Evolutionary conservation across 2,888 invertebrate genomes (phyloP).

Genomic region (Aphodius granarius): DNA sequence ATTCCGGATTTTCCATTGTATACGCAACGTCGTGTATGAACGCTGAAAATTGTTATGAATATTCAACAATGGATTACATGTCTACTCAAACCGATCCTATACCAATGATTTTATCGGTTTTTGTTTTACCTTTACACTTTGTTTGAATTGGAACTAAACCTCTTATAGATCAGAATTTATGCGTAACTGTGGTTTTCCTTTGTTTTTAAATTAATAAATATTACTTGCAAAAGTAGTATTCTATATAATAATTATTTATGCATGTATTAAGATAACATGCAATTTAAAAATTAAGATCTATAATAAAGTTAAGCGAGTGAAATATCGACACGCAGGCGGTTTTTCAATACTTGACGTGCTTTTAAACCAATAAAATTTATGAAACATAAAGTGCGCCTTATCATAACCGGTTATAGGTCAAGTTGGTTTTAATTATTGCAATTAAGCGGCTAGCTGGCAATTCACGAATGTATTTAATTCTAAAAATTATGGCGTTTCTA

Average conservation of each 20-base stretch:
- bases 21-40: background rate
- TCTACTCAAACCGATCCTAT: background rate
- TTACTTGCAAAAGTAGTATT: too few species aligned
- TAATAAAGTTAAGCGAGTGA: background rate
- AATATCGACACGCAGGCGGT: background rate
- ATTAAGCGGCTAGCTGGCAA: background rate
- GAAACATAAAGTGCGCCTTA: background rate
- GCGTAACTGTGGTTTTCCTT: too few species aligned
- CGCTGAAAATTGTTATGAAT: background rate
- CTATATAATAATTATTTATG: too few species aligned
- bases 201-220: too few species aligned
- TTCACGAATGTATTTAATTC: background rate
- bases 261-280: background rate
- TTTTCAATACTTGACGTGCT: background rate
- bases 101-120: background rate
- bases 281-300: background rate
- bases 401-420: background rate
- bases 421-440: background rate
- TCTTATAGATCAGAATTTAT: too few species aligned
- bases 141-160: too few species aligned
- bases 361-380: background rate
- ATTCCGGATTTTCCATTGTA: background rate
- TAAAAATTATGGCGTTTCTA: background rate
- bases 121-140: background rate
- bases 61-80: background rate